Conservation (phyloP, 2,797 vertebrate genomes). For the Crenuchus spilurus region DNA sequence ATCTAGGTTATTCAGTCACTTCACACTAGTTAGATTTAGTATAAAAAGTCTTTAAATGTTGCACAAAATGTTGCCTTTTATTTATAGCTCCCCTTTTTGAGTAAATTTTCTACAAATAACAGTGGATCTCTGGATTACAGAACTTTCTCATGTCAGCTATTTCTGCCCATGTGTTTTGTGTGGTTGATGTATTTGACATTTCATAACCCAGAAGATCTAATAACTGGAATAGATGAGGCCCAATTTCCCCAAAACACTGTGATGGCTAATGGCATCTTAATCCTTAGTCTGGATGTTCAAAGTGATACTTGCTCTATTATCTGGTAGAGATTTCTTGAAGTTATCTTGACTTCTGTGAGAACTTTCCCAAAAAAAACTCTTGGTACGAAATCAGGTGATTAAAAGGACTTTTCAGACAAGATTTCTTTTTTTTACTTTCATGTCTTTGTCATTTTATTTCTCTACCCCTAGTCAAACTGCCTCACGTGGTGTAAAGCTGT, state of each 20-base stretch:
- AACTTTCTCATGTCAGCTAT: background rate
- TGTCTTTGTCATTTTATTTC: background rate
- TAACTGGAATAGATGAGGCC: background rate
- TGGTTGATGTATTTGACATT: background rate
- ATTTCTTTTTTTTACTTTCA: background rate
- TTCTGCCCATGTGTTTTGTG: background rate
- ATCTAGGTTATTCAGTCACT: background rate
- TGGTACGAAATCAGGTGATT: slow-evolving; percentile 19
- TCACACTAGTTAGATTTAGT: background rate
- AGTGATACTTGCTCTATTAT: slow-evolving; percentile 7
- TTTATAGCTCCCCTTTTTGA: background rate
- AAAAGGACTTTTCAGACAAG: background rate
- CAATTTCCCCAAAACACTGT: background rate
- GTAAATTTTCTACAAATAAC: background rate
- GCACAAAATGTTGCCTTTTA: background rate
- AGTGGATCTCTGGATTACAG: background rate
- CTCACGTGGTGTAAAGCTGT: slow-evolving; percentile 20
- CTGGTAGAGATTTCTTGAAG: background rate
- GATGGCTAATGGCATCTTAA: background rate
- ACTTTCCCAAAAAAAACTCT: background rate
- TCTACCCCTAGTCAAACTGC: background rate
- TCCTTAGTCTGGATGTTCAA: background rate
- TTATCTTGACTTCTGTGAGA: background rate
- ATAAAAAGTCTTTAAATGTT: background rate
- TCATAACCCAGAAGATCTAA: background rate